Percentiles rank a stretch among this genome's conserved stretches.
These are phyloP conservation scores for Agonopterix arenella DNA, from an alignment of 2,888 invertebrate genomes.

Conservation along the genomic window DNA sequence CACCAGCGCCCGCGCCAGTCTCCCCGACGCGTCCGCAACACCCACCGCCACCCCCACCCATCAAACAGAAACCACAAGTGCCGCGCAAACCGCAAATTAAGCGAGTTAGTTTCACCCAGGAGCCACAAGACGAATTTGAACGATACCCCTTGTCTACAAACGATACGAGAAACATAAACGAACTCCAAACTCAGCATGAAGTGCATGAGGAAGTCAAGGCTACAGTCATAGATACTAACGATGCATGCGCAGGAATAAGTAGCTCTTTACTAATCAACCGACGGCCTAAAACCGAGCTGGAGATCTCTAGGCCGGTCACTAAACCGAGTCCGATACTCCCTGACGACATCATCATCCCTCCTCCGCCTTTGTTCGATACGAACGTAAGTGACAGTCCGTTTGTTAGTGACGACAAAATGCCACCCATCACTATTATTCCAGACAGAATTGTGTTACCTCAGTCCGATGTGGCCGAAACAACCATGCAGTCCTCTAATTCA, in stretches of 20 bases:
- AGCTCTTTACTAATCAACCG: slow-evolving; percentile 60
- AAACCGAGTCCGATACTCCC: slow-evolving; percentile 50
- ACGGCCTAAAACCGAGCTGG: slow-evolving; percentile 41
- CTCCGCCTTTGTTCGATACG: slow-evolving; percentile 67
- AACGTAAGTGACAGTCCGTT: slow-evolving; percentile 56
- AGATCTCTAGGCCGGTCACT: slow-evolving; percentile 43
- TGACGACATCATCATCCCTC: slow-evolving; percentile 68
- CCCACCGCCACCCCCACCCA: slow-evolving; percentile 47
- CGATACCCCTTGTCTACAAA: slow-evolving; percentile 29
- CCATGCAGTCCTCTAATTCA: slow-evolving; percentile 62
- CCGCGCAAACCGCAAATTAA: slow-evolving; percentile 67
- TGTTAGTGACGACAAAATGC: slow-evolving; percentile 36
- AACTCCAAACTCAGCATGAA: slow-evolving; percentile 40
- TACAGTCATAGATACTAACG: slow-evolving; percentile 52
- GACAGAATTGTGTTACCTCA: slow-evolving; percentile 57
- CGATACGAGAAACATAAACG: slow-evolving; percentile 31
- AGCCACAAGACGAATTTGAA: slow-evolving; percentile 40
- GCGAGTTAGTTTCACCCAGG: slow-evolving; percentile 71
- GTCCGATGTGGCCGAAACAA: slow-evolving; percentile 60
- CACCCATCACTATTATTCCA: slow-evolving; percentile 59
- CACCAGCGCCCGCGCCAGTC: slow-evolving; percentile 25
- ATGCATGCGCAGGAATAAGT: slow-evolving; percentile 58
- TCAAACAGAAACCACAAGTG: slow-evolving; percentile 64
- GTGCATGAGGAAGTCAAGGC: slow-evolving; percentile 44
- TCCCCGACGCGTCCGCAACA: slow-evolving; percentile 30